These are phyloP conservation scores for Ibidorhyncha struthersii DNA, from an alignment of 2,113 vertebrate species.

Conservation along the genomic window DNA sequence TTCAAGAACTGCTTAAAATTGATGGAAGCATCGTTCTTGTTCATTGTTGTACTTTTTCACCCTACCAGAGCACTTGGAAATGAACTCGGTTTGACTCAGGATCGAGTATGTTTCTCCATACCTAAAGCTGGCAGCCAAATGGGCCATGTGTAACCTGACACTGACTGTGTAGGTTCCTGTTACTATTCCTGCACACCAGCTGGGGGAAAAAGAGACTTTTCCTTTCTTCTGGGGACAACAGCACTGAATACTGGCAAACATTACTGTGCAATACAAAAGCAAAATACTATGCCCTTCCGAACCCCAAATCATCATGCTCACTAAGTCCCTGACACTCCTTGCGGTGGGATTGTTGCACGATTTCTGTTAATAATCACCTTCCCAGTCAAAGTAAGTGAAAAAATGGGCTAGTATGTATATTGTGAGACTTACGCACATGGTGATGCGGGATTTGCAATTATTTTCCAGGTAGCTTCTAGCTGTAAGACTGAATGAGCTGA, in stretches of 20 bases:
- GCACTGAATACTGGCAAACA: background rate
- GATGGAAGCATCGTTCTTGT: background rate
- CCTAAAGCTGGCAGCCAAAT: background rate
- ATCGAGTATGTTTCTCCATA: background rate
- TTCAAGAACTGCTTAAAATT: background rate
- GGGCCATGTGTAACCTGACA: background rate
- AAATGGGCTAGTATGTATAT: background rate
- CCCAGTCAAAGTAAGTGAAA: background rate
- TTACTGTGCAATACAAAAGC: background rate
- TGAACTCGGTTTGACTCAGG: background rate
- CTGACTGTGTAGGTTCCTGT: background rate
- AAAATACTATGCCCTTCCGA: background rate
- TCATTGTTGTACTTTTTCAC: background rate
- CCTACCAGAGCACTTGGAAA: background rate
- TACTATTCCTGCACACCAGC: background rate
- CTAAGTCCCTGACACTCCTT: background rate
- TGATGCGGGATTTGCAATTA: background rate
- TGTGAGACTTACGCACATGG: background rate
- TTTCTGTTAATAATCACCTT: background rate
- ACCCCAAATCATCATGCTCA: background rate
- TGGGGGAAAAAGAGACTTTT: background rate
- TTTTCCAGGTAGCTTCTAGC: background rate
- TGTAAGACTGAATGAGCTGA: background rate
- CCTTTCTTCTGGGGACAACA: background rate
- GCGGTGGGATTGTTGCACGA: background rate